Percentiles rank a stretch among this genome's conserved stretches.
Evolutionary conservation across 1,140 invertebrate genomes (phyloP).

Genomic region (Drosophila mojavensis): DNA sequence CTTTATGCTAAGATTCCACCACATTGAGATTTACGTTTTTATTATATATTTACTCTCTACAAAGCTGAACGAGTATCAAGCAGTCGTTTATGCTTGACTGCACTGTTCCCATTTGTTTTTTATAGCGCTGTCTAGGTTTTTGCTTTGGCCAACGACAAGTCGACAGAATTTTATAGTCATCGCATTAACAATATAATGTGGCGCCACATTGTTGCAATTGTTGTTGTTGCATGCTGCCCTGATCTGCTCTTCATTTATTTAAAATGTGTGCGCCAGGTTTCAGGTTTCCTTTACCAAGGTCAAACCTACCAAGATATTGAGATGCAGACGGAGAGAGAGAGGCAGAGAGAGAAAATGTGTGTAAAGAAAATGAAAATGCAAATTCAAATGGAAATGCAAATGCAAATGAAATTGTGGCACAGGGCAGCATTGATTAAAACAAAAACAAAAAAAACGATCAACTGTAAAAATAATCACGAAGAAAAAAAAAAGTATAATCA

Average conservation of each 20-base stretch:
- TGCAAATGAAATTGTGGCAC: slow-evolving; percentile 43
- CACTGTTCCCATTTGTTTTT: background rate
- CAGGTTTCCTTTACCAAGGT: slow-evolving; percentile 55
- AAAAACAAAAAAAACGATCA: slow-evolving; percentile 38
- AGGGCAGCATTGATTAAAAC: slow-evolving; percentile 57
- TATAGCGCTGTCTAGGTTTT: slow-evolving; percentile 1
- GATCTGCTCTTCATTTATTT: slow-evolving; percentile 54
- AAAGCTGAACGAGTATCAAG: no score
- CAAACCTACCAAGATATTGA: slow-evolving; percentile 29
- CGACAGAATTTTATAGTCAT: slow-evolving; percentile 64
- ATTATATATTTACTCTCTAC: no score
- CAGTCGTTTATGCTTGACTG: no score
- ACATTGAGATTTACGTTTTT: no score
- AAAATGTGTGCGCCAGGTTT: slow-evolving; percentile 38
- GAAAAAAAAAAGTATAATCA: background rate
- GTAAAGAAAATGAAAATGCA: slow-evolving; percentile 58
- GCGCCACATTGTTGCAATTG: slow-evolving; percentile 58
- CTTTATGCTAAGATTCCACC: no score
- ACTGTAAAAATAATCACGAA: slow-evolving; percentile 35
- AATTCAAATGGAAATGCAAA: slow-evolving; percentile 54
- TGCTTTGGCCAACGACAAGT: slow-evolving; percentile 58
- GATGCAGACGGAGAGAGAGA: slow-evolving; percentile 2
- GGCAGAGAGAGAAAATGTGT: background rate
- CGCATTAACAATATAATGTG: slow-evolving; percentile 68
- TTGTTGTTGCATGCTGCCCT: slow-evolving; percentile 22